These are phyloP conservation scores for Metaphire vulgaris DNA, from an alignment of 1,140 invertebrate genomes.

Conservation along the genomic window DNA sequence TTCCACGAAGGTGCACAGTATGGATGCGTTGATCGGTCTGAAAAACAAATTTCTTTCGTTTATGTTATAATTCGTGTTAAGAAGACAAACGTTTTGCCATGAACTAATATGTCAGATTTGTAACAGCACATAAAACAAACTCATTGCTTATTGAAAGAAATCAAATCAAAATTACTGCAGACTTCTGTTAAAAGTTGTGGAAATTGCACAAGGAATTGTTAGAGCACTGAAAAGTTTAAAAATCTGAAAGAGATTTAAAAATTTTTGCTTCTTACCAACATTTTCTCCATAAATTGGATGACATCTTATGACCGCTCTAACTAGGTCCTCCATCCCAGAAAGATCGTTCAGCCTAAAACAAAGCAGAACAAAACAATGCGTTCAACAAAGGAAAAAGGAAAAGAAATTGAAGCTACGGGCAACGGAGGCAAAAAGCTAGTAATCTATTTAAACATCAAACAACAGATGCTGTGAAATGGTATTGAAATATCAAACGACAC, in stretches of 20 bases:
- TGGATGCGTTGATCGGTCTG: constrained; percentile 48
- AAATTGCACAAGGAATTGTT: too few relatives aligned
- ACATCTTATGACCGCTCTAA: not conserved
- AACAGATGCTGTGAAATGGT: too few relatives aligned
- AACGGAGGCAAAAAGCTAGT: not conserved
- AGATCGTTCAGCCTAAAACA: not conserved
- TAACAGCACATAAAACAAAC: too few relatives aligned
- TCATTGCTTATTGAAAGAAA: too few relatives aligned
- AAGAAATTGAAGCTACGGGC: too few relatives aligned
- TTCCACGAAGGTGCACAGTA: constrained; percentile 51
- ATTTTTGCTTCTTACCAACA: not conserved
- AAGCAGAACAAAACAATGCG: not conserved
- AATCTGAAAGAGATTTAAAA: too few relatives aligned
- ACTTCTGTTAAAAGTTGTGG: too few relatives aligned
- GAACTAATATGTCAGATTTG: too few relatives aligned
- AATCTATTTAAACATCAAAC: not conserved
- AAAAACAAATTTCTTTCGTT: not conserved
- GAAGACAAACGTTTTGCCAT: too few relatives aligned
- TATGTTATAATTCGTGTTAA: not conserved
- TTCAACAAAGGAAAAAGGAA: not conserved
- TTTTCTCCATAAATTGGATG: not conserved
- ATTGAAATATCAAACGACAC: too few relatives aligned
- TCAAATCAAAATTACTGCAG: too few relatives aligned
- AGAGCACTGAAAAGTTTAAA: too few relatives aligned
- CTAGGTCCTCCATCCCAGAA: not conserved